Conservation (phyloP, 1,140 invertebrate species). For the Drosophila ironensis region DNA sequence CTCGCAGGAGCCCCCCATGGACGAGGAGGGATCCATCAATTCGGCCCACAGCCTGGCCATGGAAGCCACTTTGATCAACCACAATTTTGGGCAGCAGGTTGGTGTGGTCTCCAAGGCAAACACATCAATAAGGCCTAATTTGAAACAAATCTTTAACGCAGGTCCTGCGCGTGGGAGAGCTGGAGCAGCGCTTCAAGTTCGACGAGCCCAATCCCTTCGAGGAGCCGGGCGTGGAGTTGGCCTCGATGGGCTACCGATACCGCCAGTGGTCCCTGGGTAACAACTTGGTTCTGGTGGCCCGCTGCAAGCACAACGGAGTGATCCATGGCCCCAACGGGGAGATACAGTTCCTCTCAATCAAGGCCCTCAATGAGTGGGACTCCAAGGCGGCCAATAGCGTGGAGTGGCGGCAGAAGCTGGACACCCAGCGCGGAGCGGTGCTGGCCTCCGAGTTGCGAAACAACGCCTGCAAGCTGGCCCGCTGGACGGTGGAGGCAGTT, state of each 20-base stretch:
- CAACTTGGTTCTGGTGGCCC: constrained; percentile 92
- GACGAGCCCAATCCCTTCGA: constrained; percentile 96
- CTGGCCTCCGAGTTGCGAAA: constrained; percentile 98
- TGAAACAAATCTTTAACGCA: neutral
- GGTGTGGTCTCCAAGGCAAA: neutral
- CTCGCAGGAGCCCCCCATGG: constrained; percentile 97
- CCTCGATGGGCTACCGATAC: constrained; percentile 97
- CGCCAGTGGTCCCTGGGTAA: constrained; percentile 98
- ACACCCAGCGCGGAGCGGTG: constrained; percentile 98
- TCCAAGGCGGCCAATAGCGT: constrained; percentile 97
- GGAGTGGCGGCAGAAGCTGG: constrained; percentile 98
- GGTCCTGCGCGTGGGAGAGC: constrained; percentile 85
- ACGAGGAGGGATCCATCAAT: constrained; percentile 97
- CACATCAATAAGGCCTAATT: too few species aligned
- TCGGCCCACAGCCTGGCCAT: constrained; percentile 97
- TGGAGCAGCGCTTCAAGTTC: constrained; percentile 94
- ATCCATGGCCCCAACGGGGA: constrained; percentile 95
- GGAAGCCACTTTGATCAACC: constrained; percentile 99
- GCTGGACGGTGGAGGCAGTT: constrained; percentile 99
- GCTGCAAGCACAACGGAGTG: constrained; percentile 98
- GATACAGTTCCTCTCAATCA: constrained; percentile 96
- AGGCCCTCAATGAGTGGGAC: constrained; percentile 99
- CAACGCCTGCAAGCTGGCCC: constrained; percentile 99
- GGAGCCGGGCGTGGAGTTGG: constrained; percentile 94
- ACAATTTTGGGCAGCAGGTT: constrained; percentile 98